A percentile compares a stretch with the other conserved stretches of the same genome.
phyloP scores from a whole-genome alignment of 2,797 vertebrate species.

The Xyrichtys novacula region DNA sequence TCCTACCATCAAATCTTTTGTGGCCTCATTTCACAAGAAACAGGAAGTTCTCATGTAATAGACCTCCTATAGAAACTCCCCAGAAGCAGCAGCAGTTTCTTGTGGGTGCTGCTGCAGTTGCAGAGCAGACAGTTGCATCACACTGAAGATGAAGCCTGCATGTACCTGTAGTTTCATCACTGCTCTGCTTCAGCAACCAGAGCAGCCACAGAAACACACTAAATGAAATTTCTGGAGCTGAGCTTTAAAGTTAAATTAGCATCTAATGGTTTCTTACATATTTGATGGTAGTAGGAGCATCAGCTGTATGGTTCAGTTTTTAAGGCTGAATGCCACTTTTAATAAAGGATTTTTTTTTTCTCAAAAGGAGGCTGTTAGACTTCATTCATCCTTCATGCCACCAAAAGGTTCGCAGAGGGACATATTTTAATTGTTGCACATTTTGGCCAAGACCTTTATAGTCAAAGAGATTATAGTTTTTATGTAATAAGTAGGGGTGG shows the following conservation, averaged over 20 bases:
- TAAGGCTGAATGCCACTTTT: no score
- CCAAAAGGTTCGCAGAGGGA: no score
- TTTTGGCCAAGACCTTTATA: no score
- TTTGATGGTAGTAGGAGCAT: conserved; percentile 55
- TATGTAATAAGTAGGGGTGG: no score
- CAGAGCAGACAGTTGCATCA: conserved; percentile 37
- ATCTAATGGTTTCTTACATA: conserved; percentile 57
- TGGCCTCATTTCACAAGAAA: conserved; percentile 10
- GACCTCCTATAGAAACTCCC: neutral
- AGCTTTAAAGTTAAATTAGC: conserved; percentile 67
- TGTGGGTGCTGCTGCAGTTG: conserved; percentile 28
- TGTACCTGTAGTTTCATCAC: conserved; percentile 1
- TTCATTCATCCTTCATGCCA: no score
- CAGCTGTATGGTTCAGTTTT: no score
- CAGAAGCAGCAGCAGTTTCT: conserved; percentile 16
- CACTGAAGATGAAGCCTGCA: neutral
- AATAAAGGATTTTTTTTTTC: no score
- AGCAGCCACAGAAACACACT: conserved; percentile 50
- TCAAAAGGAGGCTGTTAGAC: no score
- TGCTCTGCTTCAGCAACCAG: conserved; percentile 19
- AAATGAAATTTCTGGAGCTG: conserved; percentile 63
- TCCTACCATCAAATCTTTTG: neutral
- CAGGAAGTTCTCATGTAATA: conserved; percentile 24
- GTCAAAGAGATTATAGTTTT: no score
- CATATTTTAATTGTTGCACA: no score